A percentile compares a stretch with the other conserved stretches of the same genome.
Evolutionary conservation across 92 coral and sea anemone genomes (phyloP).

Genomic region (Palythoa heliodiscus): DNA sequence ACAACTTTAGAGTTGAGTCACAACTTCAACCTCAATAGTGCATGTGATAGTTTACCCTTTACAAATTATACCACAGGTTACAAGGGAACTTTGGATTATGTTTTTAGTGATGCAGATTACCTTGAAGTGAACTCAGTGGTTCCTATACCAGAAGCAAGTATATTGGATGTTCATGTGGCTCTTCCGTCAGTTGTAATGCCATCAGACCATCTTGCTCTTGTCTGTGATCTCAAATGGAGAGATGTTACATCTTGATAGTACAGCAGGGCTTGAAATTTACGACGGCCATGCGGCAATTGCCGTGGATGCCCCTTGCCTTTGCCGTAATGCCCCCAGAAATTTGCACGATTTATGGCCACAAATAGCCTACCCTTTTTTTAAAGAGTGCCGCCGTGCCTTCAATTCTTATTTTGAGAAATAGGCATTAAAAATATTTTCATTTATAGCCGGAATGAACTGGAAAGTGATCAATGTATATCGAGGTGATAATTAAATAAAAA

Average conservation of each 20-base stretch:
- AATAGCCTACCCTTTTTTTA: too few relatives aligned
- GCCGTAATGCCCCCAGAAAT: too few relatives aligned
- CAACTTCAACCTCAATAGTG: slow-evolving; percentile 63
- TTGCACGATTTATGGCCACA: too few relatives aligned
- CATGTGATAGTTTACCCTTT: slow-evolving; percentile 82
- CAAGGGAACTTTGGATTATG: slow-evolving; percentile 84
- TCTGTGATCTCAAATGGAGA: slow-evolving; percentile 93
- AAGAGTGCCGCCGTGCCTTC: too few relatives aligned
- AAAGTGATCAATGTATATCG: too few relatives aligned
- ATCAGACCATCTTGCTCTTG: slow-evolving; percentile 93
- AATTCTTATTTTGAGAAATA: too few relatives aligned
- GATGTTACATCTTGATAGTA: background rate
- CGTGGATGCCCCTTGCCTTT: too few relatives aligned
- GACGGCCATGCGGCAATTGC: too few relatives aligned
- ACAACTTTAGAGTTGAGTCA: slow-evolving; percentile 62
- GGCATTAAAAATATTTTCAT: too few relatives aligned
- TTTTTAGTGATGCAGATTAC: slow-evolving; percentile 71
- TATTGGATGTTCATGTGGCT: slow-evolving; percentile 72
- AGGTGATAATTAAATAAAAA: background rate
- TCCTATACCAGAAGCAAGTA: slow-evolving; percentile 88
- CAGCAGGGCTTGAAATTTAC: background rate
- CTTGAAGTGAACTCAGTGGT: slow-evolving; percentile 83
- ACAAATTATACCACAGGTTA: slow-evolving; percentile 88
- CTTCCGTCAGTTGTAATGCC: slow-evolving; percentile 96
- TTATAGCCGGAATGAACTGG: too few relatives aligned